Evolutionary conservation across 2,797 vertebrate genomes (phyloP), one percentile per base, ranked within the genome.

Genomic region (Psittacula echo): DNA sequence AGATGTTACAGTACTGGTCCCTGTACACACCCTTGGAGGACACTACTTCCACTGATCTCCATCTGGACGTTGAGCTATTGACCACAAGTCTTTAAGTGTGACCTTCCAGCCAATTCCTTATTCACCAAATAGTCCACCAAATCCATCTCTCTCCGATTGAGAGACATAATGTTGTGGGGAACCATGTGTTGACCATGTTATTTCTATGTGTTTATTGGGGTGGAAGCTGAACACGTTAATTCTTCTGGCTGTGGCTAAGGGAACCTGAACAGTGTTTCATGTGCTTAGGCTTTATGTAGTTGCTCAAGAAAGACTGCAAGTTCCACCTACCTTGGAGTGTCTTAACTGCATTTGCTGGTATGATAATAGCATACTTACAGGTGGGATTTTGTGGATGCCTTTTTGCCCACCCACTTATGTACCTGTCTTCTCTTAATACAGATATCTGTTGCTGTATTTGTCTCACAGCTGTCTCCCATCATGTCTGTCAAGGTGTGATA

Each of bases 21-120:
- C n/a, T 23, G 0, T 23, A 13, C 0, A 4, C 42, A 41, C 26
- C 2, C 3, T 32, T 50, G 29, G 18, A 17, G 7, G n/a, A 48
- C 12, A 51, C 16, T 15, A 19, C 15, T 53, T 3, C 50, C 9
- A 6, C 22, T 12, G 7, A 11, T 47, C 6, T 67, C 41, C 5
- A 13, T 15, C 30, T 22, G 16, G 19, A 29, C 14, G 5, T 6
- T 6, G 6, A 45, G 23, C 32, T 2, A 0, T 30, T 78, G 45
- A 53, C 26, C 7, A 10, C 17, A 51, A 7, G 22, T 4, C 5
- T 13, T 32, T 73, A 56, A 22, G 41, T 80, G 4, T 0, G 0
- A 45, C 47, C 47, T 34, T 42, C 20, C 39, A 66, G 7, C 32
- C 18, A 32, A 18, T 58, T 84, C 1, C 0, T 62, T 7, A 32